Evolutionary conservation across 2,888 invertebrate species (phyloP).

Genomic region (Xylocampa areola): DNA sequence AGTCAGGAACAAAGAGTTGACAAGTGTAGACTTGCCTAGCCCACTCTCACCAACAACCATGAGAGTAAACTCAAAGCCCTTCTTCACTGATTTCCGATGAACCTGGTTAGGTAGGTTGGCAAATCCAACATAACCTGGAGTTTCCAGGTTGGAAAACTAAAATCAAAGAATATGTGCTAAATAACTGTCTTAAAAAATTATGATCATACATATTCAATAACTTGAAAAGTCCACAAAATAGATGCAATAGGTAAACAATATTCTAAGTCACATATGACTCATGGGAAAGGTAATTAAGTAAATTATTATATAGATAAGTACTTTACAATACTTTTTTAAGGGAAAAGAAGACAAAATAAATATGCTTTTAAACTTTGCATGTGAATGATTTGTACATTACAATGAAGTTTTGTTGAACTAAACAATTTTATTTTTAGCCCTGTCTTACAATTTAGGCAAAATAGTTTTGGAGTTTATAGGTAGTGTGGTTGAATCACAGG

Average conservation of each 20-base stretch:
- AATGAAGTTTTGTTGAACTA: neutral
- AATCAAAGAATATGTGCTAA: slow-evolving; percentile 24
- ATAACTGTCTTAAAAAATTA: neutral
- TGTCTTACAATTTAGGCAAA: neutral
- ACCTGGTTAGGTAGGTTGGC: slow-evolving; percentile 99
- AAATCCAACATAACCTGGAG: slow-evolving; percentile 97
- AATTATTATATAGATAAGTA: too few species aligned
- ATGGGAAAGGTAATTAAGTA: too few species aligned
- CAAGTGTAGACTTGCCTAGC: slow-evolving; percentile 98
- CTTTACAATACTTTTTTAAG: too few species aligned
- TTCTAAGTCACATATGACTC: too few species aligned
- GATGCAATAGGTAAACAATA: too few species aligned
- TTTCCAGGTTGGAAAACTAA: slow-evolving; percentile 95
- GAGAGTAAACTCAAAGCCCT: slow-evolving; percentile 98
- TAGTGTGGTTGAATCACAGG: too few species aligned
- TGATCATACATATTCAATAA: too few species aligned
- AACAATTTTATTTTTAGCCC: neutral
- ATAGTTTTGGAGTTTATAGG: neutral
- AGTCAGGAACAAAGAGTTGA: slow-evolving; percentile 98
- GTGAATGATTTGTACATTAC: too few species aligned
- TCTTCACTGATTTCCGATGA: slow-evolving; percentile 98
- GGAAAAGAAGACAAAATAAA: too few species aligned
- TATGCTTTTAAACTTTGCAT: too few species aligned
- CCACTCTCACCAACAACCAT: slow-evolving; percentile 99
- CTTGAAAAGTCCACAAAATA: too few species aligned